phyloP scores from a whole-genome alignment of 2,113 vertebrate genomes.

The Vombatus ursinus region DNA sequence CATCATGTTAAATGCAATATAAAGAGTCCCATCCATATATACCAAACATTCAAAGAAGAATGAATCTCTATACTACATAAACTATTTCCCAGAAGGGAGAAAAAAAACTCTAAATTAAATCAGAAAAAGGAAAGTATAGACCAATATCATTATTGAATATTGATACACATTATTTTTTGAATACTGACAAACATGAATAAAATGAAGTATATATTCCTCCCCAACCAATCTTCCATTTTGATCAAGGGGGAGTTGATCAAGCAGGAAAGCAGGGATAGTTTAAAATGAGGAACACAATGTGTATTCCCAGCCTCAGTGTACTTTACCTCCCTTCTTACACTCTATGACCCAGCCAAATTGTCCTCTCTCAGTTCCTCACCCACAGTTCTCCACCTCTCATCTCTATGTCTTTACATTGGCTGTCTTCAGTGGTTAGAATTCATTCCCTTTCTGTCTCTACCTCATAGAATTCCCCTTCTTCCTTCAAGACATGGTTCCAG shows the following conservation, averaged over 20 bases:
- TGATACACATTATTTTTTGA: background rate
- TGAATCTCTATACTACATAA: background rate
- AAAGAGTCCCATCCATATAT: background rate
- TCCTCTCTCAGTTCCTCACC: background rate
- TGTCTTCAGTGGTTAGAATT: background rate
- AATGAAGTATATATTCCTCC: background rate
- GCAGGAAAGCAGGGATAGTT: background rate
- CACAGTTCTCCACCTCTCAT: background rate
- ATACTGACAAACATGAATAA: background rate
- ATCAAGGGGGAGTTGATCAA: background rate
- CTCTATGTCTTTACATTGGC: background rate
- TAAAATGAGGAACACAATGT: background rate
- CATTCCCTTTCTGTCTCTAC: background rate
- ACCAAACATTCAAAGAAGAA: background rate
- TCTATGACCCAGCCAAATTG: background rate
- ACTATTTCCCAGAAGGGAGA: background rate
- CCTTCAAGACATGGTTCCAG: background rate
- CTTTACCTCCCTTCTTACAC: background rate
- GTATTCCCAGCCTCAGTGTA: background rate
- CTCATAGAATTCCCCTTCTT: background rate
- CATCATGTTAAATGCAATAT: background rate
- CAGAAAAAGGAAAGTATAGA: background rate
- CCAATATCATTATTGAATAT: background rate
- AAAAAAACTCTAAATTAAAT: background rate
- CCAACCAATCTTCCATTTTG: background rate